Evolutionary conservation across 1,140 invertebrate species (phyloP), one percentile per base, ranked within the genome.

Genomic region (Spodoptera litura): DNA sequence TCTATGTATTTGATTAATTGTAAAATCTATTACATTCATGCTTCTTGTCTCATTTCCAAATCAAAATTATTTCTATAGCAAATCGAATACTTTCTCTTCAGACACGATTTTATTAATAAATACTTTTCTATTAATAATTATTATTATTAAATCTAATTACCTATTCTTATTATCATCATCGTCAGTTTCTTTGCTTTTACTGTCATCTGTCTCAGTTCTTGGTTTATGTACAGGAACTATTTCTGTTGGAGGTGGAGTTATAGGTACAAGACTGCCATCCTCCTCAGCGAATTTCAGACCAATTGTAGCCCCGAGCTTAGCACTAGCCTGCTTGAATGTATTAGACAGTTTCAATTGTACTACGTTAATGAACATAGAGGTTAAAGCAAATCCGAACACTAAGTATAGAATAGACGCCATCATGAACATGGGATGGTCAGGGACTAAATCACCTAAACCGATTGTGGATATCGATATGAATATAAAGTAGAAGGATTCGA

Each of bases 311-410:
- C 97, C 97, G 49, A 98, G 96, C 88, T 98, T 98, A 35, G 97
- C 96, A 86, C 97, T 98, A 1, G 98, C 98, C 81, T 97, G 96
- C 85, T 96, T 96, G 86, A 98, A 98, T 1, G 97, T 97, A 89
- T 98, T 96, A 15, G 97, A 97, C 10, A 98, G 89, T 91, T 96
- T 96, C 80, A 98, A 97, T 95, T 99, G 98, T 56, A 99, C 98
- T 35, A 99, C 98, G 88, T 99, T 99, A 89, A 99, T 99, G 93
- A 98, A 99, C 97, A 99, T 99, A 83, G 98, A 98, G 49, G 99
- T 99, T 9, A 99, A 95, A 0, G 99, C 98, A 68, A 99, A 94
- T 61, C 99, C 99, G 86, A 99, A 99, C 6, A 99, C 96, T 38
- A 99, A 94, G 89, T 99, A 99, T 25, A 99, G 96, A 83, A 99